Evolutionary conservation across 2,113 vertebrate species (phyloP).

Genomic region (Plecturocebus donacophilus): DNA sequence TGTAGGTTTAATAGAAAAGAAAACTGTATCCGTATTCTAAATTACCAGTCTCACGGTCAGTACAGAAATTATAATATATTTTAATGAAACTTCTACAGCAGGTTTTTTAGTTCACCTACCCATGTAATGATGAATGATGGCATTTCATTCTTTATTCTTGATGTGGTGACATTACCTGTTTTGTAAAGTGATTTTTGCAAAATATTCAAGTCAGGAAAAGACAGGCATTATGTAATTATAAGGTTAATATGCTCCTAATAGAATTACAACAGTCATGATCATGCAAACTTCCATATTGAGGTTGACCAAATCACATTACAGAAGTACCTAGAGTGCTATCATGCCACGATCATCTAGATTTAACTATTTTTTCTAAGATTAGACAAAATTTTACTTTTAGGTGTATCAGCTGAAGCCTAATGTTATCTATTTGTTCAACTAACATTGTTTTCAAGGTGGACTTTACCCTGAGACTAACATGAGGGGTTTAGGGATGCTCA

Average conservation of each 20-base stretch:
- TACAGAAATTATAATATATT: not conserved
- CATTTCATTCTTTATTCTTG: not conserved
- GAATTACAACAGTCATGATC: not conserved
- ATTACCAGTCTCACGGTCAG: not conserved
- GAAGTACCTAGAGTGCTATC: not conserved
- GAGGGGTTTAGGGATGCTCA: not conserved
- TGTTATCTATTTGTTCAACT: slow-evolving; percentile 14
- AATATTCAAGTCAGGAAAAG: not conserved
- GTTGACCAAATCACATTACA: not conserved
- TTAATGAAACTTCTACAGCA: not conserved
- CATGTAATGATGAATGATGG: not conserved
- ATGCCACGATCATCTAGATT: not conserved
- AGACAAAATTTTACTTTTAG: slow-evolving; percentile 8
- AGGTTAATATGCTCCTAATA: not conserved
- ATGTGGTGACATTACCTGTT: slow-evolving; percentile 25
- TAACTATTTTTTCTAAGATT: not conserved
- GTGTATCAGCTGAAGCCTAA: not conserved
- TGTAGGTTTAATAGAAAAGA: not conserved
- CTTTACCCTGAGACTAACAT: not conserved
- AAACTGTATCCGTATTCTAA: not conserved
- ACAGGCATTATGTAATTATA: slow-evolving; percentile 11
- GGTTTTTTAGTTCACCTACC: not conserved
- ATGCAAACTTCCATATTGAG: not conserved
- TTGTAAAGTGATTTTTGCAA: slow-evolving; percentile 29
- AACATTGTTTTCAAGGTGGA: not conserved